A percentile compares a stretch with the other conserved stretches of the same genome.
Evolutionary conservation across 1,140 invertebrate genomes (phyloP).

Genomic region (Asobara japonica): DNA sequence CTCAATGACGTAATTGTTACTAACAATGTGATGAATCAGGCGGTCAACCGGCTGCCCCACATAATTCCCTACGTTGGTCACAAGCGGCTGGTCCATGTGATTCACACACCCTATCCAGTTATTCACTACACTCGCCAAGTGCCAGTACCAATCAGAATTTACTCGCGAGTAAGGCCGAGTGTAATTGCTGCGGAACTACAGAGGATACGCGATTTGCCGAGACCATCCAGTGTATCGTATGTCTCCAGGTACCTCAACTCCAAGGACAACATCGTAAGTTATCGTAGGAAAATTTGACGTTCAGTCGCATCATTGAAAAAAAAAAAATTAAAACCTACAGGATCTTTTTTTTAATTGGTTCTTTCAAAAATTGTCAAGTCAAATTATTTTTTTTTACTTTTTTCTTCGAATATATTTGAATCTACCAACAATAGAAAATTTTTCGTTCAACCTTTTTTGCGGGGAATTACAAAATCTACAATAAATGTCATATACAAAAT

Average conservation of each 20-base stretch:
- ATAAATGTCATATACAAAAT: too few species aligned
- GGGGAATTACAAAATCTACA: too few species aligned
- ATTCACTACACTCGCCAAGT: conserved; percentile 53
- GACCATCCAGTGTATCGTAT: conserved; percentile 70
- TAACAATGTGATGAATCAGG: conserved; percentile 26
- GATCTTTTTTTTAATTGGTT: too few species aligned
- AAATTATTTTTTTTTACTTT: too few species aligned
- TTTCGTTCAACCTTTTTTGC: too few species aligned
- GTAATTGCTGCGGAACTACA: conserved; percentile 77
- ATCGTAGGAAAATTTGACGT: not conserved
- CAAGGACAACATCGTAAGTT: conserved; percentile 75
- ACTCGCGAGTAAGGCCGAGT: conserved; percentile 75
- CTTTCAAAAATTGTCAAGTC: too few species aligned
- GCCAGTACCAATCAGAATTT: conserved; percentile 61
- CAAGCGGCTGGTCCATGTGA: conserved; percentile 70
- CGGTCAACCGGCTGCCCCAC: conserved; percentile 58
- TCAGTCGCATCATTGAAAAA: not conserved
- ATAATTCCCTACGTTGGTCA: conserved; percentile 72
- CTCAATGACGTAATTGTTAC: not conserved
- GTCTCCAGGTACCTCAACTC: conserved; percentile 81
- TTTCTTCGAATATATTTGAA: too few species aligned
- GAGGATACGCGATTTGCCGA: conserved; percentile 74
- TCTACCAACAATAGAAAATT: too few species aligned
- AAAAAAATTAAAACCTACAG: too few species aligned
- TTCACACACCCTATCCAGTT: conserved; percentile 56